Evolutionary conservation across 2,113 vertebrate genomes (phyloP), one percentile per base, ranked within the genome.

Genomic region (Hippocampus barbouri): DNA sequence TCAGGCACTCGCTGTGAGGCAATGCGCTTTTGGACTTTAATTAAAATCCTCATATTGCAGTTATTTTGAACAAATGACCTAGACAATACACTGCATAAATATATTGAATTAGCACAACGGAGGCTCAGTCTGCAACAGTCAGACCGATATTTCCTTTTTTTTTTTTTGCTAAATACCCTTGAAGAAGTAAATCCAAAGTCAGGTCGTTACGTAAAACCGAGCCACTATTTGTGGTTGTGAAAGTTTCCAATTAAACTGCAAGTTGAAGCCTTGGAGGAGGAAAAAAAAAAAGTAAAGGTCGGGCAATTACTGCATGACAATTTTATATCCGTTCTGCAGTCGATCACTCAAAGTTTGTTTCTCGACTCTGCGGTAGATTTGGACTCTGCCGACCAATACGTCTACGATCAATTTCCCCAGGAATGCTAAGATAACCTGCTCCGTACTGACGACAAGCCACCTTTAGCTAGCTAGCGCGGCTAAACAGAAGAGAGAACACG

Each of bases 31-130:
- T 54, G 66, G 7, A 65, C 25, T 75, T 66, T 76, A 84, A 89
- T 85, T 73, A 84, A 83, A 80, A 77, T 40, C 66, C 62, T 47
- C 68, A 75, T 70, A 62, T 73, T 68, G 18, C 27, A 34, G 38
- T 30, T 64, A 77, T 78, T 74, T 69, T n/a, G 67, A 61, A 69
- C 27, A 76, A 69, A 83, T 69, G 80, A 72, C 53, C 34, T 66
- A 60, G 45, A 43, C 49, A 76, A 75, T 73, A 57, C 51, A 53
- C 43, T 30, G 56, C 41, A 59, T 57, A 70, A 75, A 65, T 51
- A 20, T 9, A 73, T 25, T 79, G 10, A 66, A 72, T 54, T 38
- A 21, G 40, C 5, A 20, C 8, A 38, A 8, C 5, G 20, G 61
- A 41, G 21, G 62, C 21, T 8, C 56, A 27, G 15, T 25, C 12